Conservation (phyloP, 2,888 invertebrate genomes). For the Beris morrisii region DNA sequence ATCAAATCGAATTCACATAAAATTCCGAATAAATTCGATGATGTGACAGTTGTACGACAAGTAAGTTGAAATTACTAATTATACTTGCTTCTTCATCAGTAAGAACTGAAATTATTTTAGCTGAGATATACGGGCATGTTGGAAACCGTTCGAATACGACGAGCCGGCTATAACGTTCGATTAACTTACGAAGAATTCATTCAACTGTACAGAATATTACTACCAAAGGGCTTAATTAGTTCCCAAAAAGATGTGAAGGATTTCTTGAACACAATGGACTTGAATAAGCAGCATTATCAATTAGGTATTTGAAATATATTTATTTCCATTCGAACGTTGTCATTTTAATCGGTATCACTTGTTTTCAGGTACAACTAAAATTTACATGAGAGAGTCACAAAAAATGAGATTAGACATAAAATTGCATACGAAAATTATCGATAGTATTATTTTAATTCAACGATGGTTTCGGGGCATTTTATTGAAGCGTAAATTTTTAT, state of each 20-base stretch:
- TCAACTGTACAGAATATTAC: slow-evolving; percentile 84
- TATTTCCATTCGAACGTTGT: background rate
- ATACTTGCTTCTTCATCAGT: background rate
- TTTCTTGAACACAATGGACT: slow-evolving; percentile 79
- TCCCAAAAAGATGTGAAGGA: slow-evolving; percentile 83
- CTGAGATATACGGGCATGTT: slow-evolving; percentile 95
- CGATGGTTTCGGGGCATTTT: slow-evolving; percentile 85
- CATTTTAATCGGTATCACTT: background rate
- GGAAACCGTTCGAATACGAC: slow-evolving; percentile 91
- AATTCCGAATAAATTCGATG: slow-evolving; percentile 89
- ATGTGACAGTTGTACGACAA: slow-evolving; percentile 84
- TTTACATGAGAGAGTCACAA: slow-evolving; percentile 92
- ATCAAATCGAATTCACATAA: slow-evolving; percentile 95
- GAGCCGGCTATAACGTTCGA: slow-evolving; percentile 93
- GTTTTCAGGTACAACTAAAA: slow-evolving; percentile 75
- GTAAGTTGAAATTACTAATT: slow-evolving; percentile 37
- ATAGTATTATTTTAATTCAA: slow-evolving; percentile 88
- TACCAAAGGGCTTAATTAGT: slow-evolving; percentile 84
- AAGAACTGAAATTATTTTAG: slow-evolving; percentile 55
- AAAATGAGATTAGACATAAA: slow-evolving; percentile 90
- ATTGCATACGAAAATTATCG: slow-evolving; percentile 91
- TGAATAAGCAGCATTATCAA: slow-evolving; percentile 90
- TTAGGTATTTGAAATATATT: slow-evolving; percentile 60
- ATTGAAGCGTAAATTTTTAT: slow-evolving; percentile 75
- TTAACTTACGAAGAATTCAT: slow-evolving; percentile 93